Base-by-base conservation (phyloP, 2,888 invertebrate species). In the Barypeithes pellucidus region DNA sequence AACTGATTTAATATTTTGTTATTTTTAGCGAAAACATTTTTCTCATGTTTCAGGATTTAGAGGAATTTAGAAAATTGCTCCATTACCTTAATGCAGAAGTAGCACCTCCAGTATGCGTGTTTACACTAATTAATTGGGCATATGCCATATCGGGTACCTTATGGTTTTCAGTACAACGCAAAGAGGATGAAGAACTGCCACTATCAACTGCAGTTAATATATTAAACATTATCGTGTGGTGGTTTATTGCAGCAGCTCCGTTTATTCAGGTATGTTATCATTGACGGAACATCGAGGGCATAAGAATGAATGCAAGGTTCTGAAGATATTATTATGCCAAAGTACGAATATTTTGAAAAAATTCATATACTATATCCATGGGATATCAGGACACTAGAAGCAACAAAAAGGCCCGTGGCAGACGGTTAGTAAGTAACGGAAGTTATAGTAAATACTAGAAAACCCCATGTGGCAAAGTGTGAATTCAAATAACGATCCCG, bases 1-100 rank as follows among this genome's bases (percentile, higher is more conserved):
- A n/a, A n/a, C n/a, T n/a, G n/a, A n/a, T n/a, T n/a, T n/a, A n/a
- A n/a, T n/a, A n/a, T n/a, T n/a, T n/a, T n/a, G n/a, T n/a, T n/a
- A n/a, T n/a, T n/a, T n/a, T n/a, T n/a, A n/a, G n/a, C n/a, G n/a
- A n/a, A n/a, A 47, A 57, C 36, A 36, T 5, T 16, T 24, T 66
- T 12, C n/a, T 33, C 3, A 66, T 52, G 29, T 67, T 77, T 70
- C 82, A 94, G 93, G 94, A 94, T 87, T 91, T 95, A 74, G 89
- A 92, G 0, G 95, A 95, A 82, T 94, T 95, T 79, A 91, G 91
- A 73, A 94, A 94, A 81, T 86, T 95, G 68, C 84, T 95, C 20
- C 91, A 90, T 77, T 94, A 94, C 80, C 88, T 95, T 52, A 95
- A 95, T 84, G 89, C 92, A 76, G 91, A 93, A 81, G 87, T 94